Percentiles rank a stretch among this genome's conserved stretches.
Evolutionary conservation across 2,888 invertebrate species (phyloP).

Genomic region (Leptopterna dolabrata): DNA sequence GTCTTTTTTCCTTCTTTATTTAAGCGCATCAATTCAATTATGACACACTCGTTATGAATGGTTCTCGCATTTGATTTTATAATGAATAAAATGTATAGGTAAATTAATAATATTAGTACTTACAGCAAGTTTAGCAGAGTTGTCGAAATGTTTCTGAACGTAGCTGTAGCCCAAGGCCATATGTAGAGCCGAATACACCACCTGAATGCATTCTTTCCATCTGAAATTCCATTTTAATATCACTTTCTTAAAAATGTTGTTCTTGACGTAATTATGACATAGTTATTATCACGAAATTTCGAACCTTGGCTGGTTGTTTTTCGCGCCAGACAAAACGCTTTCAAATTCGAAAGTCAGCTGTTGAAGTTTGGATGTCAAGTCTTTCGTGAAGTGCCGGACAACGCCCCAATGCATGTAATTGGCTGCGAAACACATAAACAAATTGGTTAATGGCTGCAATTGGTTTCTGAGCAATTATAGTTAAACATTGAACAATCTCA

Average conservation of each 20-base stretch:
- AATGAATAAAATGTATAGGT: no score
- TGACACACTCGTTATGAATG: no score
- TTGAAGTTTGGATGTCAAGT: constrained; percentile 65
- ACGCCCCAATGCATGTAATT: constrained; percentile 81
- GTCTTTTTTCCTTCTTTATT: no score
- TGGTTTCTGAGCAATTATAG: no score
- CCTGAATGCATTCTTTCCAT: constrained; percentile 64
- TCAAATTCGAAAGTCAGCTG: constrained; percentile 74
- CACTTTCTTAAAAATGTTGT: neutral
- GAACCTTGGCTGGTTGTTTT: constrained; percentile 73
- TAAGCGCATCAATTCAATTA: no score
- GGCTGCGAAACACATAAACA: constrained; percentile 67
- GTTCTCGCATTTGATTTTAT: no score
- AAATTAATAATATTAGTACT: neutral
- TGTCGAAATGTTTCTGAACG: constrained; percentile 73
- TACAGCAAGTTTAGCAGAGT: constrained; percentile 73
- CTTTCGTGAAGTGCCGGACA: constrained; percentile 74
- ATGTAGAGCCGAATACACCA: constrained; percentile 74
- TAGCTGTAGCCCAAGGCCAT: constrained; percentile 76
- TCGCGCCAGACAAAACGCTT: constrained; percentile 74
- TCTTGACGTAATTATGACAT: no score
- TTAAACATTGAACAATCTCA: no score
- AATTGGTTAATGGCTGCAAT: no score
- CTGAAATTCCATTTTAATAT: constrained; percentile 58
- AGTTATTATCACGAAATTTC: no score